A percentile compares a stretch with the other conserved stretches of the same genome.
Conservation (phyloP, 1,140 invertebrate genomes). For the Papilio dardanus region DNA sequence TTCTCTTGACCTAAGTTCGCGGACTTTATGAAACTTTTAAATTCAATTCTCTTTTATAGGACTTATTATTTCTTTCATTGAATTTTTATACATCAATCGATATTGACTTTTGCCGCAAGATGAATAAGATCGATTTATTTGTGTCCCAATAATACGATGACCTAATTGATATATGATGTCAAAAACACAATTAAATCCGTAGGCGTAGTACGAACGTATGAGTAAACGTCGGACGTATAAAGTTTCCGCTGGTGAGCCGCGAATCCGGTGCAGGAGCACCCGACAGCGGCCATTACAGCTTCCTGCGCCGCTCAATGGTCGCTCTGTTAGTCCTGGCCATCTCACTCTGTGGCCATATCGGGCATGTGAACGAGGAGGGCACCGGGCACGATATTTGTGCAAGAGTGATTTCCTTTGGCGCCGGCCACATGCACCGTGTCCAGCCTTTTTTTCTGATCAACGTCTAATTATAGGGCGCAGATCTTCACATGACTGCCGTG, state of each 20-base stretch:
- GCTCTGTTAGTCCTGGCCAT: constrained; percentile 59
- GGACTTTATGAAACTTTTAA: constrained; percentile 25
- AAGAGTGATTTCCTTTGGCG: constrained; percentile 75
- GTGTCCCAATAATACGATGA: not conserved
- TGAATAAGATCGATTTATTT: constrained; percentile 18
- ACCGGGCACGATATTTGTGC: constrained; percentile 75
- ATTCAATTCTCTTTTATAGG: not conserved
- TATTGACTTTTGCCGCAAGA: constrained; percentile 40
- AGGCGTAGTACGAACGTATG: constrained; percentile 26
- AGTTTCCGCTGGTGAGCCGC: constrained; percentile 45
- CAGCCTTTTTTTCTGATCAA: constrained; percentile 80
- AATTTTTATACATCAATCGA: not conserved
- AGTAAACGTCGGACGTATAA: constrained; percentile 28
- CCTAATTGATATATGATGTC: constrained; percentile 17
- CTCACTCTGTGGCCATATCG: constrained; percentile 55
- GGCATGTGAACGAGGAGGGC: constrained; percentile 73
- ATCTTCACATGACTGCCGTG: constrained; percentile 71
- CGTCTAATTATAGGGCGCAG: constrained; percentile 79
- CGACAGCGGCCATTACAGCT: constrained; percentile 65
- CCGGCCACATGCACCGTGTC: constrained; percentile 72
- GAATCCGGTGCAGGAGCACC: constrained; percentile 64
- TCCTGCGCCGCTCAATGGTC: constrained; percentile 69
- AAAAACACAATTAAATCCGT: constrained; percentile 33
- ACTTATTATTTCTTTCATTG: not conserved
- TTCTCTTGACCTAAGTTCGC: constrained; percentile 24